Evolutionary conservation across 2,888 invertebrate species (phyloP).

Genomic region (Acrocera orbiculus): DNA sequence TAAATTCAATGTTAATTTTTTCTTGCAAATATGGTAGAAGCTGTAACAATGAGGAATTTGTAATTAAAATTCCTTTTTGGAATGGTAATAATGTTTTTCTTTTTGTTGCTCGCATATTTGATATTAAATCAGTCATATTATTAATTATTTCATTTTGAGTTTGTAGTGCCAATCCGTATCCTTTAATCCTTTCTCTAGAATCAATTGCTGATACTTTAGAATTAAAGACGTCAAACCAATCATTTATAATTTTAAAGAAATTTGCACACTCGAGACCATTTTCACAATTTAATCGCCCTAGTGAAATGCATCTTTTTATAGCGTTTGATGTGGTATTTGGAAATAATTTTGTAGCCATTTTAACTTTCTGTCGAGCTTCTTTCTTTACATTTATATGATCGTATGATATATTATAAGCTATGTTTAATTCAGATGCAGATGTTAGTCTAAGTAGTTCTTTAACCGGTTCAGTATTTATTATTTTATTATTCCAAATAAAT

Average conservation of each 20-base stretch:
- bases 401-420: background rate
- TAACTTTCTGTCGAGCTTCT: slow-evolving; percentile 3
- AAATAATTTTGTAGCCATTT: slow-evolving; percentile 14
- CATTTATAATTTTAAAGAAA: slow-evolving; percentile 13
- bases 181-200: slow-evolving; percentile 11
- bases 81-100: slow-evolving; percentile 13
- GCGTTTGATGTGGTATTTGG: slow-evolving; percentile 13
- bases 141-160: slow-evolving; percentile 13
- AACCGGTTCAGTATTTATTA: slow-evolving; percentile 5
- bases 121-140: slow-evolving; percentile 9
- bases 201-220: slow-evolving; percentile 10
- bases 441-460: background rate
- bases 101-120: slow-evolving; percentile 11
- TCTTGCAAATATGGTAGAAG: background rate
- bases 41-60: slow-evolving; percentile 1
- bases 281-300: slow-evolving; percentile 7
- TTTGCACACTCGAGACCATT: slow-evolving; percentile 12
- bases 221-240: slow-evolving; percentile 16
- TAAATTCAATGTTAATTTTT: background rate
- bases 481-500: slow-evolving; percentile 6
- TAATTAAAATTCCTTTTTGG: slow-evolving; percentile 14
- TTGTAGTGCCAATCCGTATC: slow-evolving; percentile 12
- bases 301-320: slow-evolving; percentile 11
- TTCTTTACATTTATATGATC: background rate
- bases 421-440: background rate